phyloP scores from a whole-genome alignment of 2,888 invertebrate genomes.

The Drosophila acutilabella region DNA sequence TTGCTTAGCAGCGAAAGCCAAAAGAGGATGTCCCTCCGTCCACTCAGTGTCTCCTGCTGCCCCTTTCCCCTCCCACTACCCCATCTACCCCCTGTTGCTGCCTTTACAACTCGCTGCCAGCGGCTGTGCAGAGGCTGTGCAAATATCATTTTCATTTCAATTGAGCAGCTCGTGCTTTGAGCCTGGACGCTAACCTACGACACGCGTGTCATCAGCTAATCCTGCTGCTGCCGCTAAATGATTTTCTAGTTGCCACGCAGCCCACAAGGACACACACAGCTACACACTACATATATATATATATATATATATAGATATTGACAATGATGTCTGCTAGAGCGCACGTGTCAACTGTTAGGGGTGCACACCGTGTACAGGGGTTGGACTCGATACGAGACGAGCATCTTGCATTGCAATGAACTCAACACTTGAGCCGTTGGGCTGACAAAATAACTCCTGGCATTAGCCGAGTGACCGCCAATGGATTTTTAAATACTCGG shows the following conservation, averaged over 20 bases:
- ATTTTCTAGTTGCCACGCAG: slow-evolving; percentile 81
- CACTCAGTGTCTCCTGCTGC: slow-evolving; percentile 4
- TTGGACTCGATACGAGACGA: slow-evolving; percentile 29
- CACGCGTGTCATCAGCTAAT: slow-evolving; percentile 82
- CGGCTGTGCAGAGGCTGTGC: slow-evolving; percentile 66
- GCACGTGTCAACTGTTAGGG: slow-evolving; percentile 81
- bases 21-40: slow-evolving; percentile 73
- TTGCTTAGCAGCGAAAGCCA: slow-evolving; percentile 78
- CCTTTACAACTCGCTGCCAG: slow-evolving; percentile 31
- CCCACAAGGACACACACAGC: slow-evolving; percentile 57
- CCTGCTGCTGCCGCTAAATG: slow-evolving; percentile 83
- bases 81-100: neutral
- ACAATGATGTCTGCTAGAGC: slow-evolving; percentile 39
- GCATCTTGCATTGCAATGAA: slow-evolving; percentile 75
- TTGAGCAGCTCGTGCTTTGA: slow-evolving; percentile 69
- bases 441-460: slow-evolving; percentile 79
- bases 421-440: slow-evolving; percentile 71
- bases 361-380: slow-evolving; percentile 24
- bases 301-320: slow-evolving; percentile 2
- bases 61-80: slow-evolving; percentile 3
- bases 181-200: slow-evolving; percentile 64
- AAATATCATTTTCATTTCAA: slow-evolving; percentile 83
- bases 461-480: slow-evolving; percentile 76
- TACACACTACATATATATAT: slow-evolving; percentile 29
- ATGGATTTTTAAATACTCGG: slow-evolving; percentile 79